Evolutionary conservation across 2,888 invertebrate genomes (phyloP).

Genomic region (Ectemnius cavifrons): DNA sequence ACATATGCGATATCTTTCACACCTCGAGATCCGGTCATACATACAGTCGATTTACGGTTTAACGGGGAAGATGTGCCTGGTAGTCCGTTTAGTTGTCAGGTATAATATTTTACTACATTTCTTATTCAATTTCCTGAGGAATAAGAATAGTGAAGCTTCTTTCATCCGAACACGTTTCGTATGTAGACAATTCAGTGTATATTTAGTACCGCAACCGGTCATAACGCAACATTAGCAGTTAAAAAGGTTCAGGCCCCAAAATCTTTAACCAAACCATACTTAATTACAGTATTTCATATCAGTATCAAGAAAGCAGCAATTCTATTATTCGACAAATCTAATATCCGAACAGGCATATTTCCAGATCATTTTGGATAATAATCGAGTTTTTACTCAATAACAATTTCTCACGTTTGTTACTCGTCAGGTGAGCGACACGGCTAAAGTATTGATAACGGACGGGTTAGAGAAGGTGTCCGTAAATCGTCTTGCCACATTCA

Average conservation of each 20-base stretch:
- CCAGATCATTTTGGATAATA: too few relatives aligned
- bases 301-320: too few relatives aligned
- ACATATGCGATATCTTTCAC: constrained; percentile 98
- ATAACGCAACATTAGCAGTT: too few relatives aligned
- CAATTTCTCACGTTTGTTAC: too few relatives aligned
- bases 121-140: too few relatives aligned
- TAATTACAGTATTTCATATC: too few relatives aligned
- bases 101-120: constrained; percentile 53
- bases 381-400: too few relatives aligned
- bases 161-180: too few relatives aligned
- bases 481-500: constrained; percentile 89
- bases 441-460: constrained; percentile 85
- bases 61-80: constrained; percentile 98
- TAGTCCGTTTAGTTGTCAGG: constrained; percentile 79
- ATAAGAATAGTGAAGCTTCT: neutral
- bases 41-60: constrained; percentile 96
- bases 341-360: too few relatives aligned
- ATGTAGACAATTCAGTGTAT: too few relatives aligned
- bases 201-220: too few relatives aligned
- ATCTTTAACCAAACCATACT: neutral
- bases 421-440: constrained; percentile 73
- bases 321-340: too few relatives aligned
- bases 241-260: neutral
- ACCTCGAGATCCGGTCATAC: constrained; percentile 92
- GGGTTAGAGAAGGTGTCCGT: constrained; percentile 94